Evolutionary conservation across 2,113 vertebrate genomes (phyloP).

Genomic region (Tragelaphus imberbis): DNA sequence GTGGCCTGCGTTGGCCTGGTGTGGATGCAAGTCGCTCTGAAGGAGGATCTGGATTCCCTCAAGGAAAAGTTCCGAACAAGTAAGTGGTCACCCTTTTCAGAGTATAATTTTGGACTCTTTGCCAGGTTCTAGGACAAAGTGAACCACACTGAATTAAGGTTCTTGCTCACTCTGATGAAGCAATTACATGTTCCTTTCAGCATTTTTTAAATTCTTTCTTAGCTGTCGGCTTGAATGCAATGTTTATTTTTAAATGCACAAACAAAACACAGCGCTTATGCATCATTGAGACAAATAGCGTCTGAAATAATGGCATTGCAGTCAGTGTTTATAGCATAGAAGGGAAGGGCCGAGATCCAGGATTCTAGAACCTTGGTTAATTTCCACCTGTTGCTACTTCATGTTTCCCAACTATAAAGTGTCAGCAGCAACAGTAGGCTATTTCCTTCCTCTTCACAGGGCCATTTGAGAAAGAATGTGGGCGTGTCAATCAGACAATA

Average conservation of each 20-base stretch:
- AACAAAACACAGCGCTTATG: background rate
- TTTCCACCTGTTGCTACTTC: background rate
- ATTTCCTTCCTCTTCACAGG: background rate
- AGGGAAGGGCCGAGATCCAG: background rate
- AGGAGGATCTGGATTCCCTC: constrained; percentile 92
- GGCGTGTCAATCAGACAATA: background rate
- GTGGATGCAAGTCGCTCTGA: constrained; percentile 98
- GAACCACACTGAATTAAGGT: background rate
- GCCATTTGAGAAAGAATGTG: background rate
- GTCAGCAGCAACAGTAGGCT: background rate
- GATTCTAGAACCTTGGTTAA: background rate
- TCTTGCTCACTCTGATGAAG: background rate
- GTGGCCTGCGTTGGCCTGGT: constrained; percentile 94
- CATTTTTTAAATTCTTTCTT: background rate
- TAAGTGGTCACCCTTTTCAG: constrained; percentile 76
- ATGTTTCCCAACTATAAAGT: background rate
- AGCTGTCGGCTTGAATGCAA: background rate
- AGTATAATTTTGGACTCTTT: background rate
- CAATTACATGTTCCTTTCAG: constrained; percentile 4
- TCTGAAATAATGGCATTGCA: background rate
- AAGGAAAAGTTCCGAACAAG: constrained; percentile 94
- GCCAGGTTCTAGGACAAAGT: background rate
- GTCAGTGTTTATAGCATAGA: background rate
- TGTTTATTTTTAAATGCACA: constrained; percentile 21
- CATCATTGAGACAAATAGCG: background rate